These are phyloP conservation scores for Pempheris klunzingeri DNA, from an alignment of 2,797 vertebrate species.

Conservation along the genomic window DNA sequence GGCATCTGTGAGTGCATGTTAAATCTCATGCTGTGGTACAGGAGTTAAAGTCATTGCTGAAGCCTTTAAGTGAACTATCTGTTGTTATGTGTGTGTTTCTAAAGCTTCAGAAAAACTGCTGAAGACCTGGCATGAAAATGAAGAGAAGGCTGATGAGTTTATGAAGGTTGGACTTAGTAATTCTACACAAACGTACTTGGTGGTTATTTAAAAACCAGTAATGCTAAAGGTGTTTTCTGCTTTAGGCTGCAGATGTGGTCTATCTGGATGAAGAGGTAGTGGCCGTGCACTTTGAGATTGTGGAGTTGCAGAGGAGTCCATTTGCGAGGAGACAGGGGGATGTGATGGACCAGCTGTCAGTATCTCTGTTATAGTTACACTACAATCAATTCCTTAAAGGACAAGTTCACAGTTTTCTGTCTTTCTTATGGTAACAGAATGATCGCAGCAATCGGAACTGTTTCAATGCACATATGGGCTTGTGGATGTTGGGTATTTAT, in stretches of 20 bases:
- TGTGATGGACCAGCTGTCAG: conserved; percentile 95
- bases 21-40: background rate
- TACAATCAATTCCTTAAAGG: background rate
- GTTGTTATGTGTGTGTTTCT: conserved; percentile 44
- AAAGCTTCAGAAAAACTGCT: conserved; percentile 98
- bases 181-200: background rate
- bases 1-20: conserved; percentile 92
- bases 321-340: conserved; percentile 95
- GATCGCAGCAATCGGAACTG: background rate
- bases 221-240: background rate
- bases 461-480: background rate
- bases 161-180: conserved; percentile 85
- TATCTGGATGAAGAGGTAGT: conserved; percentile 97
- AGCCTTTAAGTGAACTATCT: background rate
- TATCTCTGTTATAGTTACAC: conserved; percentile 37
- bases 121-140: conserved; percentile 97
- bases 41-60: conserved; percentile 9
- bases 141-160: conserved; percentile 92
- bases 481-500: too few relatives aligned
- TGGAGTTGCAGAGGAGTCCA: conserved; percentile 96
- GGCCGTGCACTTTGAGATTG: conserved; percentile 95
- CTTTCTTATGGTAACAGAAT: background rate
- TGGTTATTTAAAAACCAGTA: background rate
- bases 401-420: background rate
- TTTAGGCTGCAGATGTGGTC: conserved; percentile 92